Evolutionary conservation across 2,888 invertebrate genomes (phyloP), one percentile per base, ranked within the genome.

Genomic region (Pecten maximus): DNA sequence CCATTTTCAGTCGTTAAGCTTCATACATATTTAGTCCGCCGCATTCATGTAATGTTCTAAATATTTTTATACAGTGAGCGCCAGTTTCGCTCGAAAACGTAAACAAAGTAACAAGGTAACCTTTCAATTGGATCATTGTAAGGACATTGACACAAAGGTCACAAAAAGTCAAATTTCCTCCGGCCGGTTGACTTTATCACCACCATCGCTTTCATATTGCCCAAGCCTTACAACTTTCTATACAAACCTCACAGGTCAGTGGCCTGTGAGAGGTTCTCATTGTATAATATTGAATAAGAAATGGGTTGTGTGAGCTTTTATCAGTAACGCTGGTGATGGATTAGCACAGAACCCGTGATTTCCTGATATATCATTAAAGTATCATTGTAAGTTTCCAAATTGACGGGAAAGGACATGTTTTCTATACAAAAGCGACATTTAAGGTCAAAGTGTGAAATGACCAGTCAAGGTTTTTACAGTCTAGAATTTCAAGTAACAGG

Each of bases 161-260:
- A 74, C 28, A 6, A 6, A 74, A 74, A 35, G 74, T 74, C 60
- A 60, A 23, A 60, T 60, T 60, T 60, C 74, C 74, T 74, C 74
- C 74, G 74, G 74, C 74, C 74, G 74, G 74, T 8, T 35, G 74
- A 74, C 74, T 74, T 74, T 74, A 74, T 74, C 74, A 10, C 74
- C 74, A 74, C 4, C 74, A 74, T 28, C 35, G 74, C 74, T 74
- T 74, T 74, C 74, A 74, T 35, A 74, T 74, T 74, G 74, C 35
- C 74, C 35, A 74, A 74, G 35, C 35, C 28, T 10, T 74, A 74
- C 74, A 74, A 74, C 74, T 74, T 74, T 74, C 74, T 74, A 23
- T 74, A 74, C 28, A 74, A 74, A 15, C 74, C 2, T 74, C 1
- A 74, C 35, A 74, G 74, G 74, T 74, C 35, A 74, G 35, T 15